Conservation (phyloP, 2,113 vertebrate species). For the Fulmarus glacialis region DNA sequence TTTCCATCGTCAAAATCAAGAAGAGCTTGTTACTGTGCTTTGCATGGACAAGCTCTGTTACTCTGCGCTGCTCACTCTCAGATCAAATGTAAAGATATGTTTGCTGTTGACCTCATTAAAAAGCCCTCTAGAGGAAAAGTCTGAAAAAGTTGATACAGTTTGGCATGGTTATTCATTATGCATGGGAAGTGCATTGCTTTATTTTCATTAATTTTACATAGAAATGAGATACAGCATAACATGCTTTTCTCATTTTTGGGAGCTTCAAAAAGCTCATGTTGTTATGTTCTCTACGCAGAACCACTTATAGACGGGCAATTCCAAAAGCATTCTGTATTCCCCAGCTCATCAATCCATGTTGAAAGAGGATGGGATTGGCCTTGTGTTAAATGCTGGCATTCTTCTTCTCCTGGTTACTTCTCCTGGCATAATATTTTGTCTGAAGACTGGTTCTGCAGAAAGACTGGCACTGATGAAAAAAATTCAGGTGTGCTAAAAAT, state of each 20-base stretch:
- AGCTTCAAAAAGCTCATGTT: constrained; percentile 10
- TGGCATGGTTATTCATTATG: constrained; percentile 69
- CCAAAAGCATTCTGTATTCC: constrained; percentile 18
- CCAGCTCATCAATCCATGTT: constrained; percentile 14
- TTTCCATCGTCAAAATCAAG: constrained; percentile 36
- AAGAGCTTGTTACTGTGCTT: constrained; percentile 25
- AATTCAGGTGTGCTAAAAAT: constrained; percentile 21
- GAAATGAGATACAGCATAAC: constrained; percentile 48
- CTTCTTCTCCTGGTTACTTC: neutral
- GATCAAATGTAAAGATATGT: constrained; percentile 55
- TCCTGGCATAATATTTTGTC: constrained; percentile 26
- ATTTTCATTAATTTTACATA: constrained; percentile 73
- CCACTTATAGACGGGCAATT: constrained; percentile 15
- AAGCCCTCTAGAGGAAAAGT: constrained; percentile 39
- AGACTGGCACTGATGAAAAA: neutral
- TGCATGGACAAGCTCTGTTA: constrained; percentile 36
- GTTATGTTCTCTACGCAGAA: neutral
- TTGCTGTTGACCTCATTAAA: constrained; percentile 71
- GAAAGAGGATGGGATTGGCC: constrained; percentile 29
- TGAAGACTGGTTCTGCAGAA: constrained; percentile 17
- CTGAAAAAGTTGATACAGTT: constrained; percentile 61
- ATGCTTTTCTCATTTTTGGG: constrained; percentile 49
- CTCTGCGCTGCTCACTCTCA: constrained; percentile 15
- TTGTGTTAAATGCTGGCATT: constrained; percentile 24
- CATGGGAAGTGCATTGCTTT: constrained; percentile 62